A percentile compares a stretch with the other conserved stretches of the same genome.
Evolutionary conservation across 2,113 vertebrate species (phyloP).

Genomic region (Natator depressus): DNA sequence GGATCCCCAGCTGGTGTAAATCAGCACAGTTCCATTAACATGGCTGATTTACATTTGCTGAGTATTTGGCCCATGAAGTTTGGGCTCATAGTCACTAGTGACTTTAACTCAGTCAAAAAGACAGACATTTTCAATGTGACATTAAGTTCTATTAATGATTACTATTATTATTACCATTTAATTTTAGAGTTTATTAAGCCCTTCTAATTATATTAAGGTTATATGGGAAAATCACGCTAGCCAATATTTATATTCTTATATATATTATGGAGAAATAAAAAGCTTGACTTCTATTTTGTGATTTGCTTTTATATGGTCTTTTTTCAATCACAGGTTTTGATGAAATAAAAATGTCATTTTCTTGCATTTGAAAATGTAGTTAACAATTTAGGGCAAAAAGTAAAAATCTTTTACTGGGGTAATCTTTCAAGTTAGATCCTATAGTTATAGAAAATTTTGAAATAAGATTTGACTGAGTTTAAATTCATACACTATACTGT

Average conservation of each 20-base stretch:
- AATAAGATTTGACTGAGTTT: not conserved
- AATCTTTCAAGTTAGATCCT: not conserved
- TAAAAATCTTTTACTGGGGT: not conserved
- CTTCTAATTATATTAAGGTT: not conserved
- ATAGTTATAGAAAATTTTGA: conserved; percentile 17
- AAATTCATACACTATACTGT: not conserved
- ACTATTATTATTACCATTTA: no score
- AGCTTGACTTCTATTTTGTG: not conserved
- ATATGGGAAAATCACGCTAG: not conserved
- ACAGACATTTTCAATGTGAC: not conserved
- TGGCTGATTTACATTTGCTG: not conserved
- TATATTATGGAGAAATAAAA: not conserved
- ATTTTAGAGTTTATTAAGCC: not conserved
- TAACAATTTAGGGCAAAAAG: conserved; percentile 13
- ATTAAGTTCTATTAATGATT: not conserved
- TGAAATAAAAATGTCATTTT: not conserved
- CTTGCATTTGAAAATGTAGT: not conserved
- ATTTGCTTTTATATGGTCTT: not conserved
- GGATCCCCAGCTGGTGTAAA: not conserved
- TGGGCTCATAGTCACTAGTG: accelerated
- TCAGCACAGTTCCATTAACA: not conserved
- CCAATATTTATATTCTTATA: not conserved
- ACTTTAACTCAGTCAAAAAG: not conserved
- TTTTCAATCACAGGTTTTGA: not conserved
- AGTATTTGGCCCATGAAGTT: not conserved